Percentiles rank a stretch among this genome's conserved stretches.
Evolutionary conservation across 2,888 invertebrate species (phyloP).

Genomic region (Agonopterix arenella): DNA sequence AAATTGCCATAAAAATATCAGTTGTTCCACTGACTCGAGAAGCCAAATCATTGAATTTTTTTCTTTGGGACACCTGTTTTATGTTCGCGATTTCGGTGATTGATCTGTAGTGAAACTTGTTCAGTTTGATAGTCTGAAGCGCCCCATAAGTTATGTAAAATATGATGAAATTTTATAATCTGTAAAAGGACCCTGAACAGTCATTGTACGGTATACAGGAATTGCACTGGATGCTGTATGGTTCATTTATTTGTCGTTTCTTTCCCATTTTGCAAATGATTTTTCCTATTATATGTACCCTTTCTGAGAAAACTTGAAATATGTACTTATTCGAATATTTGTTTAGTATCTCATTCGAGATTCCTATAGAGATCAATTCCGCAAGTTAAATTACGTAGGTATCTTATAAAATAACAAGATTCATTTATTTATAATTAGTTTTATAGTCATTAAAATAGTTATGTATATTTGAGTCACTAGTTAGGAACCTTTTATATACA

Average conservation of each 20-base stretch:
- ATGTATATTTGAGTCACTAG: background rate
- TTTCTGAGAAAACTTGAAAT: background rate
- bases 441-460: background rate
- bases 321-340: background rate
- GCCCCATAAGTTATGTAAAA: background rate
- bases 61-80: too few relatives aligned
- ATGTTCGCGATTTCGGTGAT: too few relatives aligned
- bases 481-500: background rate
- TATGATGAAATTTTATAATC: background rate
- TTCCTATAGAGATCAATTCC: constrained; percentile 33
- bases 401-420: constrained; percentile 2
- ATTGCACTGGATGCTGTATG: too few relatives aligned
- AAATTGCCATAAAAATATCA: too few relatives aligned
- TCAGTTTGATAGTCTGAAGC: too few relatives aligned
- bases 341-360: constrained; percentile 13
- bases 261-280: too few relatives aligned
- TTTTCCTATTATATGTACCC: too few relatives aligned
- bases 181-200: background rate
- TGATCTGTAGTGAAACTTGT: too few relatives aligned
- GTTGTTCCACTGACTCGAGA: too few relatives aligned
- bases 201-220: background rate
- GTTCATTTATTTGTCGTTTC: too few relatives aligned
- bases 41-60: too few relatives aligned
- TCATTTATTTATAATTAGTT: background rate
- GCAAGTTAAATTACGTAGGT: constrained; percentile 15